A percentile compares a stretch with the other conserved stretches of the same genome.
Evolutionary conservation across 1,140 invertebrate genomes (phyloP).

Genomic region (Ditylenchus dipsaci): DNA sequence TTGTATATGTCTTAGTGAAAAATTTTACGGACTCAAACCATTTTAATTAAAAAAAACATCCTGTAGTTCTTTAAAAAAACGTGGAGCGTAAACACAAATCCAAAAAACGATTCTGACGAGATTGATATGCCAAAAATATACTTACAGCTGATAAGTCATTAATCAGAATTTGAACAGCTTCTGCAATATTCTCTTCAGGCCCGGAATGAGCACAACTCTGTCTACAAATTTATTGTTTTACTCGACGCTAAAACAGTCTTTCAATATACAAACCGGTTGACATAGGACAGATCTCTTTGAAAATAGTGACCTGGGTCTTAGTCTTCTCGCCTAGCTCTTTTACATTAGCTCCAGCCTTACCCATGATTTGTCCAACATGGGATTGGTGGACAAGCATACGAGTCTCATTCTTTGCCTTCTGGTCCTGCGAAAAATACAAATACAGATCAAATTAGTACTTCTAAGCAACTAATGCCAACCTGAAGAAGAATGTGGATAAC

Average conservation of each 20-base stretch:
- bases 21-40: too few species aligned
- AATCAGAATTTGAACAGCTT: background rate
- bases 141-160: background rate
- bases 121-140: too few species aligned
- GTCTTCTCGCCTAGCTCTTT: background rate
- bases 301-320: background rate
- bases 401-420: background rate
- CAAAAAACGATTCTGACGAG: too few species aligned
- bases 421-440: background rate
- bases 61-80: too few species aligned
- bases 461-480: background rate
- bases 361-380: background rate
- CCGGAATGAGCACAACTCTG: background rate
- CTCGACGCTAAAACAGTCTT: too few species aligned
- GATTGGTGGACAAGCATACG: background rate
- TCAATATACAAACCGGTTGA: background rate
- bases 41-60: too few species aligned
- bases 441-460: background rate
- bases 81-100: too few species aligned
- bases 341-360: background rate
- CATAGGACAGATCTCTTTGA: slow-evolving; percentile 1
- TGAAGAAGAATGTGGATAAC: background rate
- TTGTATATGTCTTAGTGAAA: too few species aligned
- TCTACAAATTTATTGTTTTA: too few species aligned
- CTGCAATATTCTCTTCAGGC: background rate